A percentile compares a stretch with the other conserved stretches of the same genome.
These are phyloP conservation scores for Neolamprologus brichardi DNA, from an alignment of 2,113 vertebrate species.

Conservation along the genomic window DNA sequence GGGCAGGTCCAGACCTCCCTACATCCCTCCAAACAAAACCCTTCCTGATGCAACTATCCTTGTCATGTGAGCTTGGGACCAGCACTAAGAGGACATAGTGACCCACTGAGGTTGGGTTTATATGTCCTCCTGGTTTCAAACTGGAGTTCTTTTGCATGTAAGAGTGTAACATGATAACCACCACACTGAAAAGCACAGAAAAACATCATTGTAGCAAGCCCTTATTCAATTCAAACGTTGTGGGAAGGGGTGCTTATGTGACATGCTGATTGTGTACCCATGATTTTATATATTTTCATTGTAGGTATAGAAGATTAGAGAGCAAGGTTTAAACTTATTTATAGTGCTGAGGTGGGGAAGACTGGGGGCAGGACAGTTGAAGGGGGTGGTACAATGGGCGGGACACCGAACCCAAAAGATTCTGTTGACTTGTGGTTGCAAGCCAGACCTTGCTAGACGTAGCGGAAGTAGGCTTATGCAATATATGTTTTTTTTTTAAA, in stretches of 20 bases:
- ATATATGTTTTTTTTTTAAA: no score
- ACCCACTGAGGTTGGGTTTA: neutral
- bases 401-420: no score
- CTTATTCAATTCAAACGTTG: neutral
- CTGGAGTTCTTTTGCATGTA: rapidly evolving
- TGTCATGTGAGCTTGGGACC: neutral
- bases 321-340: no score
- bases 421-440: no score
- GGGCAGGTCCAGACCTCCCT: neutral
- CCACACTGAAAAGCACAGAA: neutral
- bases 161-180: rapidly evolving
- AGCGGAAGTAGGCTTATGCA: no score
- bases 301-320: rapidly evolving
- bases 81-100: rapidly evolving
- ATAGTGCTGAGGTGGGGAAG: no score
- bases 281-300: neutral
- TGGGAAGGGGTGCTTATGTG: neutral
- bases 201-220: no score
- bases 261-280: neutral
- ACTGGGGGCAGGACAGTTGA: no score
- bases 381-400: no score
- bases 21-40: neutral
- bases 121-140: neutral
- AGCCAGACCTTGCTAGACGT: no score
- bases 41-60: neutral